phyloP scores from a whole-genome alignment of 1,140 invertebrate species.

The Sitophilus oryzae region DNA sequence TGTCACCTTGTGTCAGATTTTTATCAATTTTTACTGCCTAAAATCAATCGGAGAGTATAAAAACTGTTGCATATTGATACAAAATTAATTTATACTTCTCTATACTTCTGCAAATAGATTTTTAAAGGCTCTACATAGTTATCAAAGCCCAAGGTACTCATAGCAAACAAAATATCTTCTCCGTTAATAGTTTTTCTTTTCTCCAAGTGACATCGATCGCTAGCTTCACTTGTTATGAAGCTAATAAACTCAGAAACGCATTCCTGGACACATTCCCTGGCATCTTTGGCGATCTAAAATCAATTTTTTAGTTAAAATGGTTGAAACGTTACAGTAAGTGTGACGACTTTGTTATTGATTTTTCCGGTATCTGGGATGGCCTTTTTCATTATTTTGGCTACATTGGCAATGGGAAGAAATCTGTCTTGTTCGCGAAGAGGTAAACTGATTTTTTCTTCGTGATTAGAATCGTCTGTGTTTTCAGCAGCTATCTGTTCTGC shows the following conservation, averaged over 20 bases:
- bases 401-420: conserved; percentile 97
- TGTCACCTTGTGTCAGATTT: conserved; percentile 34
- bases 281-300: conserved; percentile 94
- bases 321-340: not conserved
- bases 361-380: conserved; percentile 95
- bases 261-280: conserved; percentile 98
- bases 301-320: not conserved
- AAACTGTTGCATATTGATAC: not conserved
- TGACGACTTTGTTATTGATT: conserved; percentile 50
- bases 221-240: conserved; percentile 98
- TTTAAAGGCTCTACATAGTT: conserved; percentile 97
- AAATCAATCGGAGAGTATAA: conserved; percentile 20
- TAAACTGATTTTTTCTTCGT: conserved; percentile 47
- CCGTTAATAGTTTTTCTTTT: conserved; percentile 99
- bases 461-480: conserved; percentile 69
- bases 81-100: conserved; percentile 59
- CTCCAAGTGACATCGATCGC: conserved; percentile 93
- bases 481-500: conserved; percentile 48
- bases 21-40: conserved; percentile 43
- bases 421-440: conserved; percentile 84
- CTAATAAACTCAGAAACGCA: conserved; percentile 99
- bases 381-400: conserved; percentile 98
- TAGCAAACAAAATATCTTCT: conserved; percentile 95
- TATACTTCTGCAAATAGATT: conserved; percentile 93
- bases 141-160: conserved; percentile 95